Base-by-base conservation (phyloP, 2,888 invertebrate genomes). In the Harpalus rubripes region DNA sequence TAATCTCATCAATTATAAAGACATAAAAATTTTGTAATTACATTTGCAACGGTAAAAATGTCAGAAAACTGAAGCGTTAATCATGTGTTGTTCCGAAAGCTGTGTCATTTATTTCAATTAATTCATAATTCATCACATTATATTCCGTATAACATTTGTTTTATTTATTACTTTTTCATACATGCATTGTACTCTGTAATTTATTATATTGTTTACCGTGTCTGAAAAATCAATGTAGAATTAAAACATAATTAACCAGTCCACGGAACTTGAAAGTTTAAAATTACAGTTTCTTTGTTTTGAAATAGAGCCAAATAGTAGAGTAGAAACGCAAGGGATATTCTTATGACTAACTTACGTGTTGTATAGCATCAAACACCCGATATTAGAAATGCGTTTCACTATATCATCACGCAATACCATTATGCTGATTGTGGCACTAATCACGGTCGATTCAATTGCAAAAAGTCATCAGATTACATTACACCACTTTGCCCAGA, bases 261-360 rank as follows among this genome's bases (percentile, higher is more conserved):
- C 32, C 3, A 59, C 16, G 59, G 16, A 59, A 52, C 44, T 52
- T 52, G 44, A 52, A 52, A 52, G 44, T 52, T 52, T 52, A 52
- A 52, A 52, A 52, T 52, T 52, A 52, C 10, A 52, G 44, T 52
- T 52, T 52, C 44, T 52, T 52, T 52, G 44, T 52, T 52, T 52
- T 12, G 32, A 32, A 32, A 32, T 32, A 32, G 32, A 32, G n/a
- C 59, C 15, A 59, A 59, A 59, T 59, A 59, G 16, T 5, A 59
- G 59, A 16, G 16, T 59, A 59, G n/a, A 59, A 59, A 59, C 16
- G 10, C n/a, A 59, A 15, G 16, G 59, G 7, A 68, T 52, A 16
- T 10, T 59, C 59, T 78, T 78, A 78, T 78, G 56, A 78, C 78
- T 16, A 78, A 58, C 78, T 78, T 58, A 78, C 78, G 78, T 78